Evolutionary conservation across 2,888 invertebrate genomes (phyloP).

Genomic region (Lucinisca nassula): DNA sequence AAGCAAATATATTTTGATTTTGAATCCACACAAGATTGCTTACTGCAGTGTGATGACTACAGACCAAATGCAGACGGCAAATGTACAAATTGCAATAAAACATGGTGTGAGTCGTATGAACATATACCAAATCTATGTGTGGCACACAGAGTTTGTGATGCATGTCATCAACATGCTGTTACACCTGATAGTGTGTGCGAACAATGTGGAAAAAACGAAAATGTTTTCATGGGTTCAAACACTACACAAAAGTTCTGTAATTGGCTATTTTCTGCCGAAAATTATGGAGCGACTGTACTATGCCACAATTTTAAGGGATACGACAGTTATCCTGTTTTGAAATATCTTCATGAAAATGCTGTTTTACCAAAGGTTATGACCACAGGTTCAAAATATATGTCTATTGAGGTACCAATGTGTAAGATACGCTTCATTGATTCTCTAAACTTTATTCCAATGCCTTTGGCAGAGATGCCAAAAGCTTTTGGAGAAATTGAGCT

Average conservation of each 20-base stretch:
- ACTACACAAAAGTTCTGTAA: slow-evolving; percentile 54
- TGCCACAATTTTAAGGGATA: slow-evolving; percentile 68
- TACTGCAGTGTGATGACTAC: slow-evolving; percentile 2
- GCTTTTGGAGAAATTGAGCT: slow-evolving; percentile 44
- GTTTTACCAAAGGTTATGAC: slow-evolving; percentile 52
- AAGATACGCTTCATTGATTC: slow-evolving; percentile 59
- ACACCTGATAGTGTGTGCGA: too few species aligned
- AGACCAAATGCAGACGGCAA: neutral
- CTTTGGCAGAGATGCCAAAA: slow-evolving; percentile 36
- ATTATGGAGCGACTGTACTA: slow-evolving; percentile 47
- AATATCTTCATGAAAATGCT: slow-evolving; percentile 54
- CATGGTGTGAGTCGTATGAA: neutral
- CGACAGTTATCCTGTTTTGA: slow-evolving; percentile 58
- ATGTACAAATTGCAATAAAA: neutral
- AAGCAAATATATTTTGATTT: neutral
- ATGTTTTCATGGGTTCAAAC: neutral
- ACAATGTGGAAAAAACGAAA: slow-evolving; percentile 1
- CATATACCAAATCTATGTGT: slow-evolving; percentile 11
- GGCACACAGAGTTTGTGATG: neutral
- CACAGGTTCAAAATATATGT: slow-evolving; percentile 42
- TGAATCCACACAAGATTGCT: slow-evolving; percentile 3
- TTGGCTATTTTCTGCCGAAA: slow-evolving; percentile 65
- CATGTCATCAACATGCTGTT: neutral
- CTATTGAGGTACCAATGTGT: slow-evolving; percentile 26
- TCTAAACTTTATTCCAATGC: slow-evolving; percentile 56